Base-by-base conservation (phyloP, 2,113 vertebrate species). In the Lipophrys pholis region DNA sequence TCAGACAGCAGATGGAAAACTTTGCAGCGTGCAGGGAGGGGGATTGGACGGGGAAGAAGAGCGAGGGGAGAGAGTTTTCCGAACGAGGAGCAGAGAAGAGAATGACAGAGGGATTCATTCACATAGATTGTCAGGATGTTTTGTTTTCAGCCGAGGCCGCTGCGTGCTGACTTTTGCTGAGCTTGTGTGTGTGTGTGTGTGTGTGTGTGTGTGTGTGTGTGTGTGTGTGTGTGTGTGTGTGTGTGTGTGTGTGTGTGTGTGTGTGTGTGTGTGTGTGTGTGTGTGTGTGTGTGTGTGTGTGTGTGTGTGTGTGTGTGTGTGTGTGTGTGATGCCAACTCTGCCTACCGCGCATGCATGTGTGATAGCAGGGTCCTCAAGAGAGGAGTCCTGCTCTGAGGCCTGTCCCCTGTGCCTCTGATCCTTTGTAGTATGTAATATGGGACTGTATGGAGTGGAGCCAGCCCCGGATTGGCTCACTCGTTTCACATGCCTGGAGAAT, bases 1-100 rank as follows among this genome's bases (percentile, higher is more conserved):
- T 85, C 85, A 61, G 61, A 65, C 69, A 90, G 75, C 84, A 82
- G 85, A 88, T 83, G 85, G 82, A 84, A 89, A 88, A 80, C 77
- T 86, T 87, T 85, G 71, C 63, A 73, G n/a, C 35, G 35, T 56
- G 65, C 50, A 69, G 39, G 66, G 57, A 54, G 38, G 62, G 21
- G 72, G 69, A 58, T 21, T 30, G 45, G 35, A 63, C 35, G 49
- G 35, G 41, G 42, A 10, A 8, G 42, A 4, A 43, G 53, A 42
- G 58, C n/a, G 46, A 51, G 42, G 21, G 51, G 42, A 55, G 30
- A 16, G 35, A 59, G 52, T 46, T 48, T 48, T 51, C 11, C n/a
- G 73, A 38, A 45, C 11, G 59, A 36, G 35, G 60, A 17, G 16
- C 65, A 11, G 72, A 62, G 78, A 70, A 11, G 72, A 62, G 78